Conservation (phyloP, 2,888 invertebrate genomes). For the Nebria brevicollis region DNA sequence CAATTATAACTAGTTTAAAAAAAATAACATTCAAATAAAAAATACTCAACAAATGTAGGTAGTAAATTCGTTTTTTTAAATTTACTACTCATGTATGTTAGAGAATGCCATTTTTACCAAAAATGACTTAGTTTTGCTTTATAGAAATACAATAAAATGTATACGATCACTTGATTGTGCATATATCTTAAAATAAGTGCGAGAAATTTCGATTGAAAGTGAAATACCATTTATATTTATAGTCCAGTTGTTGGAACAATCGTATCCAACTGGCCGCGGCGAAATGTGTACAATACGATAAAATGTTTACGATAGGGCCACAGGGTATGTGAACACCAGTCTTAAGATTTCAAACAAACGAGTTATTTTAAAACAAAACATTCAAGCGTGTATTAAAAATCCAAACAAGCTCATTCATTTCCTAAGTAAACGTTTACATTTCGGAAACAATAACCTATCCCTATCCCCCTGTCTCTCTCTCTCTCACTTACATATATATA, state of each 20-base stretch:
- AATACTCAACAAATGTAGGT: not conserved
- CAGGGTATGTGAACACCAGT: slow-evolving; percentile 38
- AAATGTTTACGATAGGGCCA: slow-evolving; percentile 42
- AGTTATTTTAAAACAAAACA: slow-evolving; percentile 50
- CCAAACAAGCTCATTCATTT: not conserved
- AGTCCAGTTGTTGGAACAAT: slow-evolving; percentile 38
- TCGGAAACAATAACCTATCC: not conserved
- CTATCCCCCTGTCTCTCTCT: too few species aligned
- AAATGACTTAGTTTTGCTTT: not conserved
- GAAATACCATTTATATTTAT: slow-evolving; percentile 18
- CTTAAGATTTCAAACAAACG: slow-evolving; percentile 51
- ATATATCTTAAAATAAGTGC: not conserved
- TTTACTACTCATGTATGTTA: too few species aligned
- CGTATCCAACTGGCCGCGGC: slow-evolving; percentile 31
- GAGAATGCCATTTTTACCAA: too few species aligned
- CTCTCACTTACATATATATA: too few species aligned
- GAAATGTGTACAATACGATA: slow-evolving; percentile 36
- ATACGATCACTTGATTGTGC: too few species aligned
- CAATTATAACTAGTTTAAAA: not conserved
- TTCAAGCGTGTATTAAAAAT: slow-evolving; percentile 15
- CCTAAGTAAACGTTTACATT: not conserved
- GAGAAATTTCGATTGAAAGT: not conserved
- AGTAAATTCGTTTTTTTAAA: too few species aligned
- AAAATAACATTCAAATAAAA: too few species aligned
- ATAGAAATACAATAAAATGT: not conserved